These are phyloP conservation scores for Drosophila micromelanica DNA, from an alignment of 1,140 invertebrate genomes.

Conservation along the genomic window DNA sequence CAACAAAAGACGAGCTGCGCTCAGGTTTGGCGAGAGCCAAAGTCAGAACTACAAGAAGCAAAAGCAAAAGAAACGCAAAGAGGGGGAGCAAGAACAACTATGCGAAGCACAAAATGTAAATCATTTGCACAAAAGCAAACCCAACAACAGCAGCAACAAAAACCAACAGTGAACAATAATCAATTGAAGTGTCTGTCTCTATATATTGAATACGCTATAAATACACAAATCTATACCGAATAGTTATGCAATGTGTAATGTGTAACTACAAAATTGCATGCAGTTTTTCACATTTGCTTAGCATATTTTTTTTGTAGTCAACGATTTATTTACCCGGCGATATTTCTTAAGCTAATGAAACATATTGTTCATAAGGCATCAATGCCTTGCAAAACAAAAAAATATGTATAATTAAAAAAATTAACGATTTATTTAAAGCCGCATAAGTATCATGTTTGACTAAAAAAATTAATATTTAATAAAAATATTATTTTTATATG, in stretches of 20 bases:
- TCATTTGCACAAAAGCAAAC: slow-evolving; percentile 59
- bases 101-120: slow-evolving; percentile 65
- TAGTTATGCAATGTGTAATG: slow-evolving; percentile 1
- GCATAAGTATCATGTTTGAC: too few relatives aligned
- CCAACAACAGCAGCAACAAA: slow-evolving; percentile 16
- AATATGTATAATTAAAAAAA: too few relatives aligned
- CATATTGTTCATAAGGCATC: too few relatives aligned
- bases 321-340: too few relatives aligned
- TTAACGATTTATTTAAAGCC: too few relatives aligned
- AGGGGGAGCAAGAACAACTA: slow-evolving; percentile 39
- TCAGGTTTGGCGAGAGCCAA: slow-evolving; percentile 27
- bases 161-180: slow-evolving; percentile 61
- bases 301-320: too few relatives aligned
- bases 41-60: slow-evolving; percentile 24
- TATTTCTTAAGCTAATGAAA: too few relatives aligned
- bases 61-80: slow-evolving; percentile 1
- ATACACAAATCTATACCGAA: background rate
- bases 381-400: too few relatives aligned
- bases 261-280: too few relatives aligned
- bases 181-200: slow-evolving; percentile 78
- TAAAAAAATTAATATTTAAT: too few relatives aligned
- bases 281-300: too few relatives aligned
- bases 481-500: too few relatives aligned
- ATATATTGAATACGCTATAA: slow-evolving; percentile 25
- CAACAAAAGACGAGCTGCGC: slow-evolving; percentile 69